These are phyloP conservation scores for Furcifer pardalis DNA, from an alignment of 2,797 vertebrate species.

Conservation along the genomic window DNA sequence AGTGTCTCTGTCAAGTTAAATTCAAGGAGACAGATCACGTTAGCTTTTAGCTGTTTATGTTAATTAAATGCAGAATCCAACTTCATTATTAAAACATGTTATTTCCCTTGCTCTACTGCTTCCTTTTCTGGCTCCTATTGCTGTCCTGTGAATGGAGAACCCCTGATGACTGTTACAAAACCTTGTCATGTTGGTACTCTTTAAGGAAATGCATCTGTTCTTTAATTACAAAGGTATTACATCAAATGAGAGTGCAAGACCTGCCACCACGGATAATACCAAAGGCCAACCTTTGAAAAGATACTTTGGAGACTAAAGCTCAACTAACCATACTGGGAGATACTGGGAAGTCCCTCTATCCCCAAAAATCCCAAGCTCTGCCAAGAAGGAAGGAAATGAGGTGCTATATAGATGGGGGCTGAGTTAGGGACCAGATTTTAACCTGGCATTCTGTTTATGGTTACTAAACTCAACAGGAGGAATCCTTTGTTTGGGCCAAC, in stretches of 20 bases:
- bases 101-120: neutral
- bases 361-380: neutral
- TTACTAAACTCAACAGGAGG: neutral
- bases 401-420: neutral
- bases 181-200: neutral
- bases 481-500: neutral
- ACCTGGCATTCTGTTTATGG: rapidly evolving
- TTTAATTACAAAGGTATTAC: neutral
- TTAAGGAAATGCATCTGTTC: neutral
- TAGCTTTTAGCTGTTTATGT: conserved; percentile 6
- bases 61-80: neutral
- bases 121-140: neutral
- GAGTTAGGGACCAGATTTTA: neutral
- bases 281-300: neutral
- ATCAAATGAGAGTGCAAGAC: neutral
- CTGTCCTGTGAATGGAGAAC: neutral
- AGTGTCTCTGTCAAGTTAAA: conserved; percentile 12
- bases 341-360: neutral
- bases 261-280: neutral
- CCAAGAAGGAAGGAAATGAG: neutral
- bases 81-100: conserved; percentile 14
- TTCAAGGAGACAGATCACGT: conserved; percentile 12
- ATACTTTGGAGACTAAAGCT: neutral
- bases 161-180: neutral
- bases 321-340: neutral